Evolutionary conservation across 2,888 invertebrate genomes (phyloP), one percentile per base, ranked within the genome.

Genomic region (Homarus gammarus): DNA sequence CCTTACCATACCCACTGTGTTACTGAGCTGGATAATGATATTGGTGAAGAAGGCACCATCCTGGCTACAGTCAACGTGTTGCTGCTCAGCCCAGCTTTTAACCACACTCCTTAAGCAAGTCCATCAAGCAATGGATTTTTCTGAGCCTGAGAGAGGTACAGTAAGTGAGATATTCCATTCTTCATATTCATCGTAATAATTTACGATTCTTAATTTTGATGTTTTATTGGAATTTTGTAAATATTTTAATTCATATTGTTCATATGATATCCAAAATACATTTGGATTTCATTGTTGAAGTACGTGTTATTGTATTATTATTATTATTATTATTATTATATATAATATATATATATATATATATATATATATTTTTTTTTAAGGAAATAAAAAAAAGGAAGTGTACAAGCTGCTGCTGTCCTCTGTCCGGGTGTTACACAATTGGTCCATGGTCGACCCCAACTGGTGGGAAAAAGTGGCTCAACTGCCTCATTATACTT

Each of bases 391-490:
- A 56, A 61, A 78, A 18, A 78, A 8, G 33, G 44, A 40, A 33
- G 38, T 79, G 64, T 38, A 36, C 38, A 36, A 33, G 36, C 38
- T 89, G 33, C 27, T 89, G 84, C 36, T 78, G 38, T 44, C 75
- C 2, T 49, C 40, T 15, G 38, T 89, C n/a, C 68, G 84, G n/a
- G 77, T 89, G 51, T 38, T 89, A 36, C 84, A 84, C n/a, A n/a
- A 70, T 12, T 89, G 88, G 88, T 89, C 88, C n/a, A 68, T 36
- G 2, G 72, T 49, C 12, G 88, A 89, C 78, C 56, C 77, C 15
- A 44, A 44, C 15, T 89, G 88, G 88, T 89, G 88, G 88, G 88
- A 78, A 27, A 84, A 83, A 70, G 84, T 89, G 31, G 61, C 84
- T 44, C 40, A 51, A 12, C 70, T 89, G 49, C 84, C 88, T 5